Evolutionary conservation across 2,888 invertebrate species (phyloP), one percentile per base, ranked within the genome.

Genomic region (Caenorhabditis angaria): DNA sequence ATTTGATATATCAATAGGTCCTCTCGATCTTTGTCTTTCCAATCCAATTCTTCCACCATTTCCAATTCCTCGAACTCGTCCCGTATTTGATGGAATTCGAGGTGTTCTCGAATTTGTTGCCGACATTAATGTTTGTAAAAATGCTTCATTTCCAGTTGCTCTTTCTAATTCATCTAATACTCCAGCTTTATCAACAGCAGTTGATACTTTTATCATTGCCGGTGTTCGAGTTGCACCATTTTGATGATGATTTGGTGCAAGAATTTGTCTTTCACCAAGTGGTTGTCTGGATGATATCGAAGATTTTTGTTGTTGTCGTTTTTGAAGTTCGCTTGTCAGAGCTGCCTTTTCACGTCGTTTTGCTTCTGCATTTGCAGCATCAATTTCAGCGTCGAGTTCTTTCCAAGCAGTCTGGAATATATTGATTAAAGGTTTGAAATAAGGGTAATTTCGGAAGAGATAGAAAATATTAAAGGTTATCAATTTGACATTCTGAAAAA

Each of bases 101-200:
- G 78, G 76, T 1, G 80, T 77, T 56, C 78, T 32, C 35, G 68
- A 70, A 18, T 72, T 70, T 20, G 70, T 62, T 12, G 71, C 66
- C 14, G 71, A 67, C 72, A 78, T 67, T 22, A 78, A 61, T 18
- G 65, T 70, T 48, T 75, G 74, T 12, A 80, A 70, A 50, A 70
- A 66, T 20, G 67, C 72, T 10, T 70, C 70, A 24, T 65, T 65
- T 22, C 66, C 70, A 18, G 78, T 76, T 50, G 77, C 76, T 65
- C 77, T 69, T 47, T 82, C 82, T 56, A 82, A 54, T 57, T 82
- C 82, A 60, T 82, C 82, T 50, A 82, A 67, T 14, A 82, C 82
- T 51, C 82, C 82, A 0, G 76, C 67, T 41, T 76, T 73, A 25
- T 77, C 68, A 8, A 64, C 60, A 35, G 71, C 78, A 73, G 72